Evolutionary conservation across 2,888 invertebrate species (phyloP).

Genomic region (Cephus pygmeus): DNA sequence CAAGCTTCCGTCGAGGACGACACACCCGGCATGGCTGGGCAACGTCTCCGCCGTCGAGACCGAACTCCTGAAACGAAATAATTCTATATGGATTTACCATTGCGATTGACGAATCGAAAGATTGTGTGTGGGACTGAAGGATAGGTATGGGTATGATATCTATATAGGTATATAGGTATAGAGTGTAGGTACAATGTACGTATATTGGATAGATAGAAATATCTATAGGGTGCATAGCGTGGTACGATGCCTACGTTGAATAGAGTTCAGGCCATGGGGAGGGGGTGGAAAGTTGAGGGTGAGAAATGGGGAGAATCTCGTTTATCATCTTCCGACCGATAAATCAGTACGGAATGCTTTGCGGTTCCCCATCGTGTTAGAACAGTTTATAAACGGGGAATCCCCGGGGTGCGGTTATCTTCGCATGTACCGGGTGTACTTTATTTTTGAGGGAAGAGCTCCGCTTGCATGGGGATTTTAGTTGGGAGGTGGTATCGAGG

Average conservation of each 20-base stretch:
- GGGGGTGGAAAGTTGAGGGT: neutral
- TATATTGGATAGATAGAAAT: neutral
- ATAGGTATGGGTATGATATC: neutral
- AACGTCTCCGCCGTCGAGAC: neutral
- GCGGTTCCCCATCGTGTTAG: constrained; percentile 63
- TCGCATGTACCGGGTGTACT: constrained; percentile 60
- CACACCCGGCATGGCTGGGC: constrained; percentile 7
- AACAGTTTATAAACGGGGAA: constrained; percentile 53
- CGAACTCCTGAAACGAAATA: neutral
- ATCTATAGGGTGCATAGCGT: neutral
- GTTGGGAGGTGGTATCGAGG: neutral
- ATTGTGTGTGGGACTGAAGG: too few species aligned
- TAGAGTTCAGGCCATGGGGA: neutral
- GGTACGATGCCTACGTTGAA: neutral
- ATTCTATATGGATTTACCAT: neutral
- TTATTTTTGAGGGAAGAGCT: constrained; percentile 42
- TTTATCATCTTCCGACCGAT: constrained; percentile 59
- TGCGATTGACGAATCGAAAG: neutral
- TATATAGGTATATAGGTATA: neutral
- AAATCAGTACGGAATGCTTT: constrained; percentile 62
- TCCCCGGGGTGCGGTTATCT: constrained; percentile 62
- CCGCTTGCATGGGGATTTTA: neutral
- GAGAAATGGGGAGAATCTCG: constrained; percentile 32
- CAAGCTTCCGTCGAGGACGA: constrained; percentile 32
- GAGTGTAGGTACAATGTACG: neutral